These are phyloP conservation scores for Xerus rutilus DNA, from an alignment of 2,797 vertebrate genomes.

Conservation along the genomic window DNA sequence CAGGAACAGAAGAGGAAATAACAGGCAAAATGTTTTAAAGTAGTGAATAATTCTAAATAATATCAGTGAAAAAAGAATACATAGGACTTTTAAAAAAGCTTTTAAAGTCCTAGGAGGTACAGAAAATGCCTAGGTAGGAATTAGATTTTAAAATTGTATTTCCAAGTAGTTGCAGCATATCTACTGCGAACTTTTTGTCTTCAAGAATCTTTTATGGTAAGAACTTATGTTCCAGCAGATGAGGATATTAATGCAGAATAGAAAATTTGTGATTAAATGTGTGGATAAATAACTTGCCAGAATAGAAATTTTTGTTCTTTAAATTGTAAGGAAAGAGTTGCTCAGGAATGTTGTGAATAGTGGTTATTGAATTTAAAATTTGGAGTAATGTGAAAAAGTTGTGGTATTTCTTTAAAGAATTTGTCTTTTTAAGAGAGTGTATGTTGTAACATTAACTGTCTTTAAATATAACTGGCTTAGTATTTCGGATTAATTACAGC, in stretches of 20 bases:
- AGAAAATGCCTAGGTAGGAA: neutral
- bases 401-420: slow-evolving; percentile 4
- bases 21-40: neutral
- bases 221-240: slow-evolving; percentile 80
- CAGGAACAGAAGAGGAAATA: neutral
- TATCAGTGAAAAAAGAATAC: neutral
- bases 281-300: slow-evolving; percentile 56
- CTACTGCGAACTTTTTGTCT: slow-evolving; percentile 43
- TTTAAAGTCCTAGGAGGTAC: neutral
- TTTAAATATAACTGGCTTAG: slow-evolving; percentile 36
- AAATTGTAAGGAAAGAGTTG: neutral
- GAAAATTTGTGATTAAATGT: slow-evolving; percentile 71
- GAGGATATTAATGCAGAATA: slow-evolving; percentile 79
- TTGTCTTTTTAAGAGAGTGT: slow-evolving; percentile 3
- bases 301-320: slow-evolving; percentile 53
- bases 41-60: slow-evolving; percentile 13
- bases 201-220: slow-evolving; percentile 64
- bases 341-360: neutral
- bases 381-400: neutral
- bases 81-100: neutral
- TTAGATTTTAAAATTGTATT: slow-evolving; percentile 50
- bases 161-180: slow-evolving; percentile 59
- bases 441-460: slow-evolving; percentile 38
- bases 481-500: neutral
- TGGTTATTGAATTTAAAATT: slow-evolving; percentile 22